Evolutionary conservation across 2,888 invertebrate genomes (phyloP).

Genomic region (Andrena trimmerana): DNA sequence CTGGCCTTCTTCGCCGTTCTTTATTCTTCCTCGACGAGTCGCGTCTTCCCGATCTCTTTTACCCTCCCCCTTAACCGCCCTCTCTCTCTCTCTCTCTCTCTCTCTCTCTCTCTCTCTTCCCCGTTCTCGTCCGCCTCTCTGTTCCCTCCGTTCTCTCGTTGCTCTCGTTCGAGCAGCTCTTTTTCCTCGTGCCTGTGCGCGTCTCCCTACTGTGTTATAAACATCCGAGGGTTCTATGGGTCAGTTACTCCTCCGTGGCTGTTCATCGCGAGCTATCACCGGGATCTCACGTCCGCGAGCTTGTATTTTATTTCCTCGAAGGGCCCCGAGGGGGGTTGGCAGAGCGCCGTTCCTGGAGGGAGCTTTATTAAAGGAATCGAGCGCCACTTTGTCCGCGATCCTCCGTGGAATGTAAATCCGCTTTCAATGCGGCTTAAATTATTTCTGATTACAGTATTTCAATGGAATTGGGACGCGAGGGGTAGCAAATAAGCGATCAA

Average conservation of each 20-base stretch:
- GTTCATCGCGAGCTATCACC: constrained; percentile 49
- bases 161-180: constrained; percentile 16
- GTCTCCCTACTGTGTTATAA: constrained; percentile 27
- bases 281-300: constrained; percentile 44
- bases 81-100: not conserved
- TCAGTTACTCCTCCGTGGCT: constrained; percentile 52
- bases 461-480: no score
- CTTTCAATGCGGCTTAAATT: not conserved
- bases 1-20: constrained; percentile 73
- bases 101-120: constrained; percentile 7
- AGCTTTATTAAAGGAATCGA: constrained; percentile 48
- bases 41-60: constrained; percentile 56
- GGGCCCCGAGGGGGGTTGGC: not conserved
- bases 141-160: not conserved
- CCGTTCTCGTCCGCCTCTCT: constrained; percentile 25
- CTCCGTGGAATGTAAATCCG: not conserved
- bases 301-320: constrained; percentile 45
- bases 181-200: constrained; percentile 17
- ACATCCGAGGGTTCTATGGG: constrained; percentile 48
- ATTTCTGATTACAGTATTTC: not conserved
- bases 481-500: no score
- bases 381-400: constrained; percentile 28
- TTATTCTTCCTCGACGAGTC: constrained; percentile 60
- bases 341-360: not conserved
- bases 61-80: constrained; percentile 8